Evolutionary conservation across 2,113 vertebrate genomes (phyloP).

Genomic region (Tonatia bakeri): DNA sequence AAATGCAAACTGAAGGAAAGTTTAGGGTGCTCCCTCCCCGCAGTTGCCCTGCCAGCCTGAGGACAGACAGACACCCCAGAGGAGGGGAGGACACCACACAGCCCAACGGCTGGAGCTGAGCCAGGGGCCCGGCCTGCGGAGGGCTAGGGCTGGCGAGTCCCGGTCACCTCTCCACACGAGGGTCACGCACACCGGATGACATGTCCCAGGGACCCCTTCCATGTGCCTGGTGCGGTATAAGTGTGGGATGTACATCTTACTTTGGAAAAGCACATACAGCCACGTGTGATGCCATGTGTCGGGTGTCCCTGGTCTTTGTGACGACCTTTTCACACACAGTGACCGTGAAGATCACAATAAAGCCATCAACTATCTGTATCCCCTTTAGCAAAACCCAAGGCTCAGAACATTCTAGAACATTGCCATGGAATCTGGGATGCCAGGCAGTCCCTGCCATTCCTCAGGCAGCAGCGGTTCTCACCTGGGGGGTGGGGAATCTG

Average conservation of each 20-base stretch:
- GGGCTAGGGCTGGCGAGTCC: fast-evolving
- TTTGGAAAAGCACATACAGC: background rate
- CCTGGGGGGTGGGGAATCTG: too few species aligned
- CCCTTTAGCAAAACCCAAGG: background rate
- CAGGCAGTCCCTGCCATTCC: background rate
- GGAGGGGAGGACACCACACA: background rate
- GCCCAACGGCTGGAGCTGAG: background rate
- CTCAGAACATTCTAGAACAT: background rate
- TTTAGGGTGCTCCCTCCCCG: background rate
- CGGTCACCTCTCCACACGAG: background rate
- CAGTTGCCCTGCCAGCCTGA: background rate
- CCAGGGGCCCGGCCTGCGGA: background rate
- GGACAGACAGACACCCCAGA: fast-evolving
- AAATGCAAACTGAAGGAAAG: background rate
- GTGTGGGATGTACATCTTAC: fast-evolving
- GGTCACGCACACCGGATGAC: fast-evolving
- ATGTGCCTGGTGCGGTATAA: background rate
- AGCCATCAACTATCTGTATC: fast-evolving
- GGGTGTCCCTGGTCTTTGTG: fast-evolving
- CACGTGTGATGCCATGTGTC: fast-evolving
- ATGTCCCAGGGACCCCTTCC: fast-evolving
- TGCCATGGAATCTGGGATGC: fast-evolving
- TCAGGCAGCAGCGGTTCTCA: background rate
- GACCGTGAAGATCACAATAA: fast-evolving
- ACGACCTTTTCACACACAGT: too few species aligned